Evolutionary conservation across 2,113 vertebrate species (phyloP), one percentile per base, ranked within the genome.

Genomic region (Willisornis vidua): DNA sequence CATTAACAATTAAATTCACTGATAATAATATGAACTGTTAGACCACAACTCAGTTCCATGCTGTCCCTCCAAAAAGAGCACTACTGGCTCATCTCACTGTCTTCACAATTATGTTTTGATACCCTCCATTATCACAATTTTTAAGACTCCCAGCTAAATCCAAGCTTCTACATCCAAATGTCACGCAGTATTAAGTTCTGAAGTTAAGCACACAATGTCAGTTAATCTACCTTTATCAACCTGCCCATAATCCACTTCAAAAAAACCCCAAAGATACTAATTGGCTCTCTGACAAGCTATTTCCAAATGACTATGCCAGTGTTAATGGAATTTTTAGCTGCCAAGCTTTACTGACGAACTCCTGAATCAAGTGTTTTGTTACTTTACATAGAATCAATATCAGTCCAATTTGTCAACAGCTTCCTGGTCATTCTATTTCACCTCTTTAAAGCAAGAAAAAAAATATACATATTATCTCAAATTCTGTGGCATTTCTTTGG

Each of bases 151-250:
- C 57, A 72, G 55, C 10, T 87, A 89, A 89, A 87, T 85, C 68
- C 77, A 87, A 81, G 77, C 35, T 89, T 91, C 91, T 31, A 85
- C 52, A 62, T 84, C 67, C 84, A 96, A 93, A 93, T 93, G 75
- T 94, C 90, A 92, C 43, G 33, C 33, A 71, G 71, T 59, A 86
- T 90, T 90, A 90, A 90, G 55, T 67, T 84, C 83, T 90, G 79
- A 90, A 92, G 63, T 81, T 87, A 83, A 66, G 39, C 37, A 80
- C 55, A 86, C 75, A 45, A n/a, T 52, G 51, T 49, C 85, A 92
- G 72, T 71, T 88, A 66, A 91, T 63, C 87, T 92, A 68, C 72
- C 83, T 93, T 90, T 86, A 89, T 81, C 63, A 94, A 70, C 43
- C 33, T 74, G 68, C 22, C 55, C 55, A 62, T 78, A 92, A 89